Evolutionary conservation across 1,140 invertebrate genomes (phyloP), one percentile per base, ranked within the genome.

Genomic region (Lineus longissimus): DNA sequence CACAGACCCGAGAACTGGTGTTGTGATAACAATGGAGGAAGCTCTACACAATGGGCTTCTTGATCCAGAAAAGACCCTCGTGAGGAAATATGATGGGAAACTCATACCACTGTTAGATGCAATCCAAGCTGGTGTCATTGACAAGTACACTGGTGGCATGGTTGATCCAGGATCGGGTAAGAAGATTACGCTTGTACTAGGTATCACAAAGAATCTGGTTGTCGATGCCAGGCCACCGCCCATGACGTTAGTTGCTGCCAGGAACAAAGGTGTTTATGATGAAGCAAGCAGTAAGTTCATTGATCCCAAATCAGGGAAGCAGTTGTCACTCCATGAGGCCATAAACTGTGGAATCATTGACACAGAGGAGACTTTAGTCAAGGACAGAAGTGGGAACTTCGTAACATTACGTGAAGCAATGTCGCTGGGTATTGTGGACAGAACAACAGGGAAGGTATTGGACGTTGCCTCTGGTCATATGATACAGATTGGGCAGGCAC

Each of bases 341-440:
- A 51, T 51, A 51, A 51, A 27, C 47, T 23, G 47, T 51, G 47
- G 47, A 7, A 23, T 51, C 6, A 51, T 51, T 27, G 25, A 51
- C 25, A 27, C n/a, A 6, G 47, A 51, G 25, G 47, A 51, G n/a
- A 51, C 47, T 27, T 23, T 23, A n/a, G 25, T 51, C 25, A 51
- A 19, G 25, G 25, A 19, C 25, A 19, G n/a, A 51, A 27, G 19
- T 23, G 47, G 47, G 25, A 51, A 88, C 78, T 85, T 87, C 67
- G 84, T 96, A 68, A 90, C 91, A 70, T 87, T 95, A 58, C 89
- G 92, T 71, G 88, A 92, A 75, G 94, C 94, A 9, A 83, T 93
- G 36, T 84, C 86, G 59, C 84, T 86, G 72, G 91, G 91, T 65
- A 85, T 92, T 47, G 90, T 95, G 65, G 88, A 95, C 73, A 80